A percentile compares a stretch with the other conserved stretches of the same genome.
phyloP scores from a whole-genome alignment of 2,113 vertebrate genomes.

The Bubalus kerabau region DNA sequence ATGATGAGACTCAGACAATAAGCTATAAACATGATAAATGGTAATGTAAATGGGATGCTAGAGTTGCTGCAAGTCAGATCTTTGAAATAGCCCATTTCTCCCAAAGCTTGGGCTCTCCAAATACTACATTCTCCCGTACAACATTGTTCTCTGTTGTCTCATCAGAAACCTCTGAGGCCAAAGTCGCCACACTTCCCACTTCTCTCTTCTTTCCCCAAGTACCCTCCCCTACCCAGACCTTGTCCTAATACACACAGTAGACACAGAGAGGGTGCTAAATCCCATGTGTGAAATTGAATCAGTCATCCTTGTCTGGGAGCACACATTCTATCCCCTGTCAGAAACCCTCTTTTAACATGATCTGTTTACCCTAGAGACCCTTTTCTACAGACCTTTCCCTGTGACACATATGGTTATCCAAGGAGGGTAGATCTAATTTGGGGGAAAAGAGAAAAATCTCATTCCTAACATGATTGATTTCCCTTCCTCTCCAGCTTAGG shows the following conservation, averaged over 20 bases:
- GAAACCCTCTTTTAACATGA: not conserved
- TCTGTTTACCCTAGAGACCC: not conserved
- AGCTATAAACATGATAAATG: not conserved
- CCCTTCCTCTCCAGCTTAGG: not conserved
- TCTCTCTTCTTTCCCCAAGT: not conserved
- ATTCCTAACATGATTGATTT: not conserved
- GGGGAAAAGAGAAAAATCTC: not conserved
- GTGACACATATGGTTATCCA: not conserved
- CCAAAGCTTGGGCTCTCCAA: not conserved
- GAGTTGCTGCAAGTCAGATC: not conserved
- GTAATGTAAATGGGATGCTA: not conserved
- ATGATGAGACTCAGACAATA: not conserved
- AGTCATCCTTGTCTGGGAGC: not conserved
- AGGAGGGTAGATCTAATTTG: not conserved
- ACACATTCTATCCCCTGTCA: not conserved
- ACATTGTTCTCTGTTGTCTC: not conserved
- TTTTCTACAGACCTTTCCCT: not conserved
- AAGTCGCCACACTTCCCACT: no score
- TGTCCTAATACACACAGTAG: not conserved
- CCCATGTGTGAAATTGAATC: not conserved
- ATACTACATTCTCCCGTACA: fast-evolving
- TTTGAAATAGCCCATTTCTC: not conserved
- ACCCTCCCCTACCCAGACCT: not conserved
- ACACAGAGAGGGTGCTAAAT: not conserved
- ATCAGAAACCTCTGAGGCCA: not conserved